Evolutionary conservation across 2,113 vertebrate species (phyloP).

Genomic region (Eupsittula cactorum): DNA sequence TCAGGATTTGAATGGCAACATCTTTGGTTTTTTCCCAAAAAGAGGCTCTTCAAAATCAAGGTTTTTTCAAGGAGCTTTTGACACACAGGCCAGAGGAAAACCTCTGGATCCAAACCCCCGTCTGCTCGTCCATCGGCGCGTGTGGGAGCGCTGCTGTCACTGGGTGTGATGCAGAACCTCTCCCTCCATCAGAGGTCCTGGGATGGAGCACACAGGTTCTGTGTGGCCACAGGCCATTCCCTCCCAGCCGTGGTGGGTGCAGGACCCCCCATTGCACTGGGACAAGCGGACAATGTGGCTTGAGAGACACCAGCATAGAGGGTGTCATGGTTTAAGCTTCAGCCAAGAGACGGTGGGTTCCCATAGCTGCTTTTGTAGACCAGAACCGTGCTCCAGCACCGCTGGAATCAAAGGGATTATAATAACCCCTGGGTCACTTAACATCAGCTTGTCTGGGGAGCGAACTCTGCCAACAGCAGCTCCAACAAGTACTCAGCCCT

Average conservation of each 20-base stretch:
- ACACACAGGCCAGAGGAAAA: neutral
- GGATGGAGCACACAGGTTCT: neutral
- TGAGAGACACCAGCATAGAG: accelerated
- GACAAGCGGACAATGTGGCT: neutral
- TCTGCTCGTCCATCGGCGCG: neutral
- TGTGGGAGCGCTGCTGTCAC: accelerated
- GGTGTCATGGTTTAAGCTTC: neutral
- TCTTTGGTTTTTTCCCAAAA: neutral
- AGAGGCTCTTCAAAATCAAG: neutral
- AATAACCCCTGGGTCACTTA: conserved; percentile 18
- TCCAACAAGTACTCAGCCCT: neutral
- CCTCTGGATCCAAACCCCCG: neutral
- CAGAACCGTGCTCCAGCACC: neutral
- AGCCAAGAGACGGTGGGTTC: neutral
- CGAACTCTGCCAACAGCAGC: conserved; percentile 43
- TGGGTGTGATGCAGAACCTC: neutral
- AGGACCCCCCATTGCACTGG: neutral
- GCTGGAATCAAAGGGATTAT: conserved; percentile 18
- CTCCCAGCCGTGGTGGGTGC: neutral
- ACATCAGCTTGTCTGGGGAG: conserved; percentile 38
- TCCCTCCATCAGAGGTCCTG: neutral
- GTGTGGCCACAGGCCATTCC: neutral
- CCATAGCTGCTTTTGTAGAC: neutral
- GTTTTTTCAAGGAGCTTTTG: neutral
- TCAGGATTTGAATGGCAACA: neutral